Evolutionary conservation across 2,113 vertebrate genomes (phyloP), one percentile per base, ranked within the genome.

Genomic region (Podocnemis expansa): DNA sequence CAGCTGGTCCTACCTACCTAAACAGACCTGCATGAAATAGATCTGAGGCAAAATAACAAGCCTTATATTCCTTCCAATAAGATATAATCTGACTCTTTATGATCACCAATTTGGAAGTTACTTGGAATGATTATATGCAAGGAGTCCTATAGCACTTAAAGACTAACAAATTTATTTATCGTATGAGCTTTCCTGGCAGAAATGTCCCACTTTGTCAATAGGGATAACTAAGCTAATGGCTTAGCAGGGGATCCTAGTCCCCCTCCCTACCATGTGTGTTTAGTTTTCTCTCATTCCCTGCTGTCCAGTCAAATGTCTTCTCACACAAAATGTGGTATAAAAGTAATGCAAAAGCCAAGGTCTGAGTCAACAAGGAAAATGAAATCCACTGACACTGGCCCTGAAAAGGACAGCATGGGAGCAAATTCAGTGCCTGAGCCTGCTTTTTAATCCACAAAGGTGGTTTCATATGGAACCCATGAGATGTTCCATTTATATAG

Each of bases 1-100:
- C 56, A 60, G 29, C 29, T 60, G 12, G 10, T 11, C 27, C 27
- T 6, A 31, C 29, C n/a, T n/a, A n/a, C n/a, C n/a, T n/a, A n/a
- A n/a, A n/a, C n/a, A n/a, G n/a, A n/a, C n/a, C n/a, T n/a, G n/a
- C 60, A 67, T 31, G 34, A 7, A 60, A 22, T 0, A 56, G 47
- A 84, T 51, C 81, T 90, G 84, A 92, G 87, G 55, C 87, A 87
- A 96, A 96, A 93, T 52, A 92, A 80, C 60, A 56, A 78, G 38
- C 76, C 88, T 95, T 92, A 83, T 83, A 43, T 31, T 89, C 89
- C 93, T 89, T 92, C 85, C 82, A 87, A 82, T 84, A 80, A 89
- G 80, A 75, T 96, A 78, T 70, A 91, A 89, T 85, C 83, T 87
- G 58, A 82, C 90, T 91, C 82, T 55, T n/a, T 88, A 94, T 95